A percentile compares a stretch with the other conserved stretches of the same genome.
phyloP scores from a whole-genome alignment of 2,113 vertebrate genomes.

The Cochlearius cochlearius region DNA sequence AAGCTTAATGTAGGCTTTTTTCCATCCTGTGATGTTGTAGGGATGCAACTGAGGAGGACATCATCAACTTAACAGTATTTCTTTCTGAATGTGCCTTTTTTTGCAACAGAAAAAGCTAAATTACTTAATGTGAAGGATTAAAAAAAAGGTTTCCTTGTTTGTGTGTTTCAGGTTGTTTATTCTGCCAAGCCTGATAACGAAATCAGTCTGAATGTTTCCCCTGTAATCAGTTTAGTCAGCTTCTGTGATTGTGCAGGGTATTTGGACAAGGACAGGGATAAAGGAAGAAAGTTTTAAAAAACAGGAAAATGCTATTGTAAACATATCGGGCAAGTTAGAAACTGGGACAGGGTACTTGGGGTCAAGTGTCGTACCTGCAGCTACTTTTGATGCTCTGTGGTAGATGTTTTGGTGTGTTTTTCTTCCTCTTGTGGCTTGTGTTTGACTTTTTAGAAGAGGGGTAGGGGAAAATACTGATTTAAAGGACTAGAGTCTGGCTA shows the following conservation, averaged over 20 bases:
- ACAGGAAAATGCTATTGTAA: constrained; percentile 55
- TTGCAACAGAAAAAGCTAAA: neutral
- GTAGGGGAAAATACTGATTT: neutral
- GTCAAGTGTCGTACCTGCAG: neutral
- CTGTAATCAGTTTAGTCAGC: constrained; percentile 40
- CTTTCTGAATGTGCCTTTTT: neutral
- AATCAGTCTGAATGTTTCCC: constrained; percentile 21
- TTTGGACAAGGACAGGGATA: neutral
- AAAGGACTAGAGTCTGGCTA: neutral
- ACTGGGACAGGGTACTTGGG: neutral
- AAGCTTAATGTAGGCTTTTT: constrained; percentile 53
- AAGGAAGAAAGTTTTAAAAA: constrained; percentile 49
- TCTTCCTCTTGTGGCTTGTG: neutral
- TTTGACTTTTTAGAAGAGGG: neutral
- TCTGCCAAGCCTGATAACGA: neutral
- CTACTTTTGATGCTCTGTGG: neutral
- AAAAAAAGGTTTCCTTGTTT: constrained; percentile 47
- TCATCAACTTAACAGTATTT: neutral
- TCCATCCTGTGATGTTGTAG: constrained; percentile 1
- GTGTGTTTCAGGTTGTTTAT: constrained; percentile 12
- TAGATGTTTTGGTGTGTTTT: neutral
- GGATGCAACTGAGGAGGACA: neutral
- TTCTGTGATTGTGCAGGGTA: neutral
- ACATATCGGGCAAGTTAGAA: neutral
- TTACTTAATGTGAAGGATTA: neutral